phyloP scores from a whole-genome alignment of 2,113 vertebrate species.

The Tyrannus savana region DNA sequence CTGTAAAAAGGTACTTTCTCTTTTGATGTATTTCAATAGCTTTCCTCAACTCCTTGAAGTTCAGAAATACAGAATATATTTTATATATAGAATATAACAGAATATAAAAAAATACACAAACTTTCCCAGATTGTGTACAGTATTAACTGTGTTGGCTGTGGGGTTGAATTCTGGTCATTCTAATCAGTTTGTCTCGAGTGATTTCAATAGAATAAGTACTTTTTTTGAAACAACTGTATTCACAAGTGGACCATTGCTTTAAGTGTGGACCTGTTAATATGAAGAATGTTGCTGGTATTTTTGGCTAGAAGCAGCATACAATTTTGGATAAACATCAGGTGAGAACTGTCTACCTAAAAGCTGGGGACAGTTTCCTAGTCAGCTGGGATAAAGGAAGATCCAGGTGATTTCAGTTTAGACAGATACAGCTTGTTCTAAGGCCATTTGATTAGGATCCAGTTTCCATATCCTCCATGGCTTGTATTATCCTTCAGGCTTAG shows the following conservation, averaged over 20 bases:
- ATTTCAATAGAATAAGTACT: background rate
- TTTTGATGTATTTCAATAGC: background rate
- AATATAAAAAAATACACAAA: background rate
- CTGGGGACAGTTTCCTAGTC: background rate
- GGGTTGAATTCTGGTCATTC: background rate
- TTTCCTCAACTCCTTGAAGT: background rate
- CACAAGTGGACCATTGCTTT: constrained; percentile 6
- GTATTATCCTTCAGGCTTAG: background rate
- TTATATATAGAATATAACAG: background rate
- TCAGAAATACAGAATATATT: background rate
- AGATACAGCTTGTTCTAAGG: background rate
- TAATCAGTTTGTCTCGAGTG: background rate
- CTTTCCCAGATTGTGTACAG: background rate
- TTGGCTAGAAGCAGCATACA: background rate
- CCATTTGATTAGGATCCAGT: background rate
- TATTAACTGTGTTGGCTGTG: background rate
- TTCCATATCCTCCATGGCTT: background rate
- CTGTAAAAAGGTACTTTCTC: background rate
- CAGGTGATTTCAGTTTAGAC: background rate
- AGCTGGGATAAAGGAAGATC: background rate
- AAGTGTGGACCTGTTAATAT: background rate
- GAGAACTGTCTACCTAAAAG: background rate
- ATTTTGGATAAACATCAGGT: background rate
- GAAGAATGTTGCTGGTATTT: background rate
- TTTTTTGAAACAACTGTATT: background rate